A percentile compares a stretch with the other conserved stretches of the same genome.
phyloP scores from a whole-genome alignment of 2,113 vertebrate species.

The Phylloscopus trochilus region DNA sequence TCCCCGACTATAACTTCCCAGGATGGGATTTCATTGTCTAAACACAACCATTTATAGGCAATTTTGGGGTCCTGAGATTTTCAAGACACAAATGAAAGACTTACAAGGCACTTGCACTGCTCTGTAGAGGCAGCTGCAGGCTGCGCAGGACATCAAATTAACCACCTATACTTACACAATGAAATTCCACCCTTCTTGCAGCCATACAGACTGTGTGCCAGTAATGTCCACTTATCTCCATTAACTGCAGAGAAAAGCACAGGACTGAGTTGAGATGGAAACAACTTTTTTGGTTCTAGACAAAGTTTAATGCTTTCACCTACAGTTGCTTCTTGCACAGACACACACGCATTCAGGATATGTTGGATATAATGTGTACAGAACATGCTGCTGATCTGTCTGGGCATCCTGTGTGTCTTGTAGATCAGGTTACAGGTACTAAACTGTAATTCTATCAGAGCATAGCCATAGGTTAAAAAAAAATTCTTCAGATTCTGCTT shows the following conservation, averaged over 20 bases:
- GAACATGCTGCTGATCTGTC: background rate
- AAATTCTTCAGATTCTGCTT: background rate
- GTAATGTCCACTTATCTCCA: background rate
- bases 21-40: background rate
- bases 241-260: background rate
- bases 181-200: background rate
- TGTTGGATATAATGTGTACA: background rate
- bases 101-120: background rate
- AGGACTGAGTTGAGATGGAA: background rate
- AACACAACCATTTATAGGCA: background rate
- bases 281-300: background rate
- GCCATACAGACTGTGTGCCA: background rate
- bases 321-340: background rate
- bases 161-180: accelerated
- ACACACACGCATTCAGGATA: accelerated
- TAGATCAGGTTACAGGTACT: background rate
- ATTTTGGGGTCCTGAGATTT: background rate
- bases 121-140: background rate
- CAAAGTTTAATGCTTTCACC: background rate
- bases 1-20: background rate
- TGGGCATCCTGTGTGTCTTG: background rate
- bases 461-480: background rate
- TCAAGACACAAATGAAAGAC: background rate
- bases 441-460: background rate
- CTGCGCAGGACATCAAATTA: background rate